These are phyloP conservation scores for Characodon lateralis DNA, from an alignment of 2,797 vertebrate species.

Conservation along the genomic window DNA sequence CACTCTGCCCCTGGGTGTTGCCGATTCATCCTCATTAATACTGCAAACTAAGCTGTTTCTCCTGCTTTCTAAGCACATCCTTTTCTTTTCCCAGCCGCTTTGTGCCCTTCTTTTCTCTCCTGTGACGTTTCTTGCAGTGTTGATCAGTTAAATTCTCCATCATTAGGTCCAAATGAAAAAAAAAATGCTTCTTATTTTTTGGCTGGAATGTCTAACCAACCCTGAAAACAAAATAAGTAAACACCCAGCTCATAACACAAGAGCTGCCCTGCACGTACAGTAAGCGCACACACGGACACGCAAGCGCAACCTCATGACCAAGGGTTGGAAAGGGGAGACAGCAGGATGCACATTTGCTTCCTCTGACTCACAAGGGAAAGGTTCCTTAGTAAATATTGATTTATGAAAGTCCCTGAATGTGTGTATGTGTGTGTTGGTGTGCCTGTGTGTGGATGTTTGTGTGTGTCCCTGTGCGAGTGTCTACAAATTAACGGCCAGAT, in stretches of 20 bases:
- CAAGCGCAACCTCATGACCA: constrained; percentile 54
- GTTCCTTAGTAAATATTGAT: constrained; percentile 86
- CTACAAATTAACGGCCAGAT: constrained; percentile 71
- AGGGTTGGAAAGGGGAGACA: constrained; percentile 71
- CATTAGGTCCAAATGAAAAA: constrained; percentile 47
- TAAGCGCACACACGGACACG: constrained; percentile 46
- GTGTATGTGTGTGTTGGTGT: constrained; percentile 25
- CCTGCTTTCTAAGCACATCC: constrained; percentile 23
- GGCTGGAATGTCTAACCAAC: constrained; percentile 63
- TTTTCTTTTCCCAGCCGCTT: not conserved
- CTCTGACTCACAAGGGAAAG: constrained; percentile 83
- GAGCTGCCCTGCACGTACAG: constrained; percentile 52
- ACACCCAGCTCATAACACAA: constrained; percentile 67
- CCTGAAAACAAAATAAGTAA: constrained; percentile 71
- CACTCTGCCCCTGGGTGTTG: constrained; percentile 42
- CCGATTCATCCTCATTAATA: constrained; percentile 45
- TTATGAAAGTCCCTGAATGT: constrained; percentile 73
- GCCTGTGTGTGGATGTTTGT: not conserved
- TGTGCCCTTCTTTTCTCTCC: constrained; percentile 8
- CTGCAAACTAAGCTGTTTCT: constrained; percentile 26
- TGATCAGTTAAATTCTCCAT: constrained; percentile 15
- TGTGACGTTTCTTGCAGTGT: constrained; percentile 12
- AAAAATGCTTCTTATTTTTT: constrained; percentile 42
- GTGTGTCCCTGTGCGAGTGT: not conserved
- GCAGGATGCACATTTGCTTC: constrained; percentile 88